Percentiles rank a stretch among this genome's conserved stretches.
phyloP scores from a whole-genome alignment of 1,140 invertebrate species.

The Plodia interpunctella region DNA sequence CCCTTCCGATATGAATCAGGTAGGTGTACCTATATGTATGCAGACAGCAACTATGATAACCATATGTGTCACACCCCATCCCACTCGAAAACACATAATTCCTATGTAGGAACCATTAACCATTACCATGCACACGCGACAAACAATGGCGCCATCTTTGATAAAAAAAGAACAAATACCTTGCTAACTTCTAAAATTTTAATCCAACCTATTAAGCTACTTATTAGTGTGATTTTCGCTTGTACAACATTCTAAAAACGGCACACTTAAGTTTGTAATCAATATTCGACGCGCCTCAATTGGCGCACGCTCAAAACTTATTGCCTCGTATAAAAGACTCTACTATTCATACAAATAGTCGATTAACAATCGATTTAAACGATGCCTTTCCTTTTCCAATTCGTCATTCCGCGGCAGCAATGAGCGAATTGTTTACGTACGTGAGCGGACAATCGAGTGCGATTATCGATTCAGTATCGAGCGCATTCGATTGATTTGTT shows the following conservation, averaged over 20 bases:
- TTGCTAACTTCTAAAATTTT: background rate
- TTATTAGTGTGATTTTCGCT: background rate
- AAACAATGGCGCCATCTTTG: conserved; percentile 7
- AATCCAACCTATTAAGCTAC: background rate
- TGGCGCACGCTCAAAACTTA: conserved; percentile 17
- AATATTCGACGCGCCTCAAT: conserved; percentile 19
- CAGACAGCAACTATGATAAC: too few species aligned
- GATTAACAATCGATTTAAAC: conserved; percentile 23
- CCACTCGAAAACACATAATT: conserved; percentile 6
- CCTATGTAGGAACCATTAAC: conserved; percentile 9
- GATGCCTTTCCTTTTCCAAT: conserved; percentile 27
- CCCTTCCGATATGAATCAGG: too few species aligned
- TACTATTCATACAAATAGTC: conserved; percentile 22
- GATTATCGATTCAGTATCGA: conserved; percentile 12
- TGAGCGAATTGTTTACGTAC: conserved; percentile 22
- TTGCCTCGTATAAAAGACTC: conserved; percentile 19
- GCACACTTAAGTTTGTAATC: background rate
- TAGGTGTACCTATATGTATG: too few species aligned
- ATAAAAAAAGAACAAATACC: background rate
- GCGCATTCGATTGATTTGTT: conserved; percentile 10
- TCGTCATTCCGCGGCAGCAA: conserved; percentile 23
- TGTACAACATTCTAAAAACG: background rate
- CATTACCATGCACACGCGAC: conserved; percentile 4
- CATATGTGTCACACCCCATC: background rate
- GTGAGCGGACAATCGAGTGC: conserved; percentile 12